Evolutionary conservation across 1,140 invertebrate species (phyloP), one percentile per base, ranked within the genome.

Genomic region (Procambarus clarkii): DNA sequence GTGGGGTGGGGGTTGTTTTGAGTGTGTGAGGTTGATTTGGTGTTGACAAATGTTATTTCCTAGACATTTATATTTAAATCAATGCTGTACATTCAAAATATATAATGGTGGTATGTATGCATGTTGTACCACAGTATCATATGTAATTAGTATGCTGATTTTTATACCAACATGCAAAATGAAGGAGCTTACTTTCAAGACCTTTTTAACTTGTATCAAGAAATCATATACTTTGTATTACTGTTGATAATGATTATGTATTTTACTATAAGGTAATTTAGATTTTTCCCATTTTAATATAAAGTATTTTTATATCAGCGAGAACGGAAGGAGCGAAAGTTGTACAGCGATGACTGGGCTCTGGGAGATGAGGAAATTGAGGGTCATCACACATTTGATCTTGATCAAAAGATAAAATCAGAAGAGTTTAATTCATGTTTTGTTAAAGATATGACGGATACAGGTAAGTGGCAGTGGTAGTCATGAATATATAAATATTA

Each of bases 301-400:
- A 80, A 48, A 21, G 0, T 45, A 5, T 81, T 46, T 88, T 81
- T 91, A 92, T 94, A 94, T 64, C 94, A 98, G 98, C 96, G 98
- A 92, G 97, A 98, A 94, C 96, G 97, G 80, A 98, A 98, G 94
- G 98, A 98, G 93, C 96, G 97, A 80, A 98, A 98, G 94, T 96
- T 98, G 76, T 99, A 99, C 94, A 97, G 97, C 5, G 98, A 99
- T 95, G 98, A 99, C 94, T 98, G 97, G 96, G 96, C 97, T 1
- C 95, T 97, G 60, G 97, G 97, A 89, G 98, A 99, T 94, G 97
- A 98, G 95, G 98, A 98, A 93, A 97, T 98, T 94, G 98, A 98
- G 94, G 97, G 97, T 9, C 96, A 96, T 78, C 95, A 98, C 85
- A 96, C 96, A 18, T 99, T 99, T 94, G 97, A 97, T 93, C 95